Evolutionary conservation across 2,113 vertebrate species (phyloP).

Genomic region (Stigmatopora nigra): DNA sequence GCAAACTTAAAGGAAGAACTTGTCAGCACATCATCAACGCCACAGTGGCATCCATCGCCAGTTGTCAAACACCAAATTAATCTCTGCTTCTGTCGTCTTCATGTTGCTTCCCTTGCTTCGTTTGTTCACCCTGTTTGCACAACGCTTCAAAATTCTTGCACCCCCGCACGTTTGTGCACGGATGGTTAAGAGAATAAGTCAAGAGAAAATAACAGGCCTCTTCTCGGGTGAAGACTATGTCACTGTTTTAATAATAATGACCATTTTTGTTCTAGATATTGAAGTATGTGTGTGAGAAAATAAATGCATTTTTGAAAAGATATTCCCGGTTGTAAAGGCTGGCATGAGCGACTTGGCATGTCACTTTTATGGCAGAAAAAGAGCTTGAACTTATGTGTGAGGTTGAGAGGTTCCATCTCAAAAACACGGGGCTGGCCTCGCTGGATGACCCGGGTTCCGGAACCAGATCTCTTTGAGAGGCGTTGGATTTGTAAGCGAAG

Average conservation of each 20-base stretch:
- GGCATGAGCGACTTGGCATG: background rate
- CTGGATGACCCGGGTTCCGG: background rate
- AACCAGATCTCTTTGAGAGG: background rate
- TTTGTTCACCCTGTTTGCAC: conserved; percentile 5
- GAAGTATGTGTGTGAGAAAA: background rate
- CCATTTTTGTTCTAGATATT: background rate
- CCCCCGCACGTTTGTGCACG: background rate
- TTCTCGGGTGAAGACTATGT: background rate
- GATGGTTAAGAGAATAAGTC: background rate
- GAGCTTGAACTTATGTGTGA: background rate
- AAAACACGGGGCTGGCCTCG: background rate
- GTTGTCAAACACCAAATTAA: conserved; percentile 2
- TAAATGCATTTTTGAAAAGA: background rate
- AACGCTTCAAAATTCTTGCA: background rate
- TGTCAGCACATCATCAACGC: conserved; percentile 5
- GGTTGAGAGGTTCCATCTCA: background rate
- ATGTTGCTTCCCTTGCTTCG: conserved; percentile 5
- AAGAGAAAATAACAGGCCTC: background rate
- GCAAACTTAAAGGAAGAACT: background rate
- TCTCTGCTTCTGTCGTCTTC: conserved; percentile 2
- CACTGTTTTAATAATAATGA: background rate
- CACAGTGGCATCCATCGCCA: background rate
- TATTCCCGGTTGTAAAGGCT: background rate
- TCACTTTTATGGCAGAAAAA: background rate
- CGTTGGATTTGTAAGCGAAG: background rate